Base-by-base conservation (phyloP, 2,113 vertebrate genomes). In the Galeopterus variegatus region DNA sequence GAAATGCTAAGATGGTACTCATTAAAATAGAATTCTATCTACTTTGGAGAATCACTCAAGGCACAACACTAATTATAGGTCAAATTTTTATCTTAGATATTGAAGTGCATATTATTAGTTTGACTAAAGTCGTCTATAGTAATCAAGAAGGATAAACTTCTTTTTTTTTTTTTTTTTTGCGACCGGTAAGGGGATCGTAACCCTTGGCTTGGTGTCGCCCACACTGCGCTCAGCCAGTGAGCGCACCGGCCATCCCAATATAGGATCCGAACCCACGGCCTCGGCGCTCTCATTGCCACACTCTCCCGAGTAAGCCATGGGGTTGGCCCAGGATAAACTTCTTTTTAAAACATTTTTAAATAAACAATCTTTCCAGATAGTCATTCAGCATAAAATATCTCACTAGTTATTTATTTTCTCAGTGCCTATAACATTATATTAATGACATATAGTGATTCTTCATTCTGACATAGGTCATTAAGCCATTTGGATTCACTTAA, bases 391-490 rank as follows among this genome's bases (percentile, higher is more conserved):
- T 91, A 84, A 92, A 62, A 72, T 82, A 76, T 52, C 41, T 83
- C 41, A 88, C 26, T 24, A 84, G 70, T 67, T 92, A 83, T 36
- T 88, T 96, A 91, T 96, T 96, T 95, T 93, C 56, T 93, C 52
- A 75, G 19, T 81, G 70, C 33, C 89, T 70, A 15, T 65, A 82
- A 85, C 33, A 94, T 58, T 45, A 90, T 83, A 77, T 94, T 85
- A 96, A 90, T 86, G 45, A 73, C 62, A 65, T 69, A 83, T 21
- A 88, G 75, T 92, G 56, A 92, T 60, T 31, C 18, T 88, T 58
- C 33, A 60, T 95, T 95, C 67, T 72, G 87, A 77, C 54, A 81
- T 36, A 83, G 41, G 79, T 85, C 75, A 95, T 95, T 94, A 97
- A 94, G n/a, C 41, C 81, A 93, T 93, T 92, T 17, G 52, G 13